Evolutionary conservation across 2,888 invertebrate species (phyloP), one percentile per base, ranked within the genome.

Genomic region (Maniola hyperantus): DNA sequence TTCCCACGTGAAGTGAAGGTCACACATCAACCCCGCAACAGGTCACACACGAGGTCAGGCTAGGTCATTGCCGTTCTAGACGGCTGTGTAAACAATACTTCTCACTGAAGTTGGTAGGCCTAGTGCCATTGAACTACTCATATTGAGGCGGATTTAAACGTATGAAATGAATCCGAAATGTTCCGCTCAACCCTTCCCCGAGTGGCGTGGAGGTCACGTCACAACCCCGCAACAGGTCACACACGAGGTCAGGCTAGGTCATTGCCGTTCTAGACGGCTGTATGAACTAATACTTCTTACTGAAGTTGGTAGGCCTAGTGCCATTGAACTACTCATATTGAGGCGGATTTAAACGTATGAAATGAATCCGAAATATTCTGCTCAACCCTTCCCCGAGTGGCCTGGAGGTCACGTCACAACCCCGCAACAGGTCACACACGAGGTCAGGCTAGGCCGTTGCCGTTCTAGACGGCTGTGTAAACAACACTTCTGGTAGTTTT

Each of bases 321-420:
- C 26, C 26, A 26, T 26, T 26, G 26, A 36, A 5, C 8, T 8
- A 36, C 7, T 36, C 6, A 36, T 36, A 8, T 5, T 13, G 13
- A 13, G 13, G 42, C 2, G 13, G 5, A 5, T 42, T 42, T 42
- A n/a, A 42, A 42, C 42, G 42, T 5, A 13, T 42, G 42, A 42
- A 42, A 13, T 42, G 13, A 11, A 13, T 13, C 26, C 4, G 2
- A 13, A 13, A 42, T 42, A 5, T 13, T 13, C 42, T 4, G 42
- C 5, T 63, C 65, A 68, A 68, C 68, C 68, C 66, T 67, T 59
- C 57, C 62, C 67, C 42, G n/a, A n/a, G n/a, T n/a, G n/a, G 5
- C 42, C 13, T 42, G 13, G 13, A 2, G 42, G 42, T 13, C 11
- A 13, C 42, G n/a, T n/a, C n/a, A n/a, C n/a, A n/a, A 42, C 42